Conservation (phyloP, 2,113 vertebrate genomes). For the Thinocorus orbignyianus region DNA sequence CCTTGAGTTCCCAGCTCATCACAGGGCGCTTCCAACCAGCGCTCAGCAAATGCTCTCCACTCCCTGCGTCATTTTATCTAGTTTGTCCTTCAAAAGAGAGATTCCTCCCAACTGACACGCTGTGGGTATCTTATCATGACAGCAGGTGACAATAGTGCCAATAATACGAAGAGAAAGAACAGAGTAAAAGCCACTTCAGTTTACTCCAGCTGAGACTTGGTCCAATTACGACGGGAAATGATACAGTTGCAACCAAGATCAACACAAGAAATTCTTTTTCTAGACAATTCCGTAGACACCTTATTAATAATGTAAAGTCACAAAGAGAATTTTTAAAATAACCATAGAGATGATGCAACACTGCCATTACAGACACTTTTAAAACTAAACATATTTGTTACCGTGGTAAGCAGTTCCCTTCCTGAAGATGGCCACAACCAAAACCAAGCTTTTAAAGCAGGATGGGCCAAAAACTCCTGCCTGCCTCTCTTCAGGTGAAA, state of each 20-base stretch:
- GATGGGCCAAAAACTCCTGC: not conserved
- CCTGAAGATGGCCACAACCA: not conserved
- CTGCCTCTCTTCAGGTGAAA: not conserved
- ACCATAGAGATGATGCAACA: not conserved
- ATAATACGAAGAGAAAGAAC: not conserved
- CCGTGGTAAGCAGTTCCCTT: not conserved
- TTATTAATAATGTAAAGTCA: slow-evolving; percentile 59
- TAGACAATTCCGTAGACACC: not conserved
- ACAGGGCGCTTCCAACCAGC: not conserved
- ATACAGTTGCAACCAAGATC: not conserved
- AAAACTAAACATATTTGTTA: not conserved
- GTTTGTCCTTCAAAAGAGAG: not conserved
- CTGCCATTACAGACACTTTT: not conserved
- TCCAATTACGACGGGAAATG: fast-evolving
- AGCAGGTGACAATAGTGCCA: not conserved
- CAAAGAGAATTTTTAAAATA: slow-evolving; percentile 43
- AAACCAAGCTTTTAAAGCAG: not conserved
- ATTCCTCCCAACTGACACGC: not conserved
- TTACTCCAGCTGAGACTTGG: not conserved
- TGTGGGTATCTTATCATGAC: not conserved
- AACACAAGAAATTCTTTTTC: not conserved
- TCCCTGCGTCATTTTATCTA: not conserved
- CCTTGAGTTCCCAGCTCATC: fast-evolving
- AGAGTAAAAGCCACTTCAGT: not conserved
- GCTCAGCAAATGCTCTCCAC: not conserved